Percentiles rank a stretch among this genome's conserved stretches.
phyloP scores from a whole-genome alignment of 2,888 invertebrate genomes.

The Lasioglossum morio region DNA sequence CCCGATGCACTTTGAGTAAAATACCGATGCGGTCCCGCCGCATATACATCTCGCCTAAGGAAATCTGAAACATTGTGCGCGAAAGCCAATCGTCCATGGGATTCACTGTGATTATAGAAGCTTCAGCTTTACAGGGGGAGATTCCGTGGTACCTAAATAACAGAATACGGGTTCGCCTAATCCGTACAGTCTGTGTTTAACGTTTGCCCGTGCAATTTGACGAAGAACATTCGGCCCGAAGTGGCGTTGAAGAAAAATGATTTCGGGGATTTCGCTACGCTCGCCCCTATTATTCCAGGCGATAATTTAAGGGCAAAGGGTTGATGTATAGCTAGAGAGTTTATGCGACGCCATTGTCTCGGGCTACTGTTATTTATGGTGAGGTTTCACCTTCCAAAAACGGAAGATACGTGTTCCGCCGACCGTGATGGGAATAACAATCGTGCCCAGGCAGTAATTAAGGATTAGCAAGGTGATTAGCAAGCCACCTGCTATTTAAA shows the following conservation, averaged over 20 bases:
- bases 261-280: constrained; percentile 51
- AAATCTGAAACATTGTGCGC: constrained; percentile 6
- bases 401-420: constrained; percentile 64
- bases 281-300: constrained; percentile 59
- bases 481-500: constrained; percentile 70
- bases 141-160: constrained; percentile 18
- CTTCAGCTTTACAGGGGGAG: background rate
- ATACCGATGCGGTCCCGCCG: background rate
- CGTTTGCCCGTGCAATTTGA: constrained; percentile 46
- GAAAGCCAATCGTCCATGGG: background rate
- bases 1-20: background rate
- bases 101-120: constrained; percentile 27
- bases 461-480: constrained; percentile 75
- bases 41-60: background rate
- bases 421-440: constrained; percentile 65
- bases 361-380: constrained; percentile 68
- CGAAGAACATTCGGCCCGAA: constrained; percentile 36
- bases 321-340: constrained; percentile 63
- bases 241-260: constrained; percentile 46
- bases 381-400: constrained; percentile 69
- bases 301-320: constrained; percentile 68
- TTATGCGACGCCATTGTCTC: constrained; percentile 69
- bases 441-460: constrained; percentile 69
- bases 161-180: constrained; percentile 31
- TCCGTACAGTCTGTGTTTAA: constrained; percentile 39